Conservation (phyloP, 2,797 vertebrate species). For the Clarias fuscus region DNA sequence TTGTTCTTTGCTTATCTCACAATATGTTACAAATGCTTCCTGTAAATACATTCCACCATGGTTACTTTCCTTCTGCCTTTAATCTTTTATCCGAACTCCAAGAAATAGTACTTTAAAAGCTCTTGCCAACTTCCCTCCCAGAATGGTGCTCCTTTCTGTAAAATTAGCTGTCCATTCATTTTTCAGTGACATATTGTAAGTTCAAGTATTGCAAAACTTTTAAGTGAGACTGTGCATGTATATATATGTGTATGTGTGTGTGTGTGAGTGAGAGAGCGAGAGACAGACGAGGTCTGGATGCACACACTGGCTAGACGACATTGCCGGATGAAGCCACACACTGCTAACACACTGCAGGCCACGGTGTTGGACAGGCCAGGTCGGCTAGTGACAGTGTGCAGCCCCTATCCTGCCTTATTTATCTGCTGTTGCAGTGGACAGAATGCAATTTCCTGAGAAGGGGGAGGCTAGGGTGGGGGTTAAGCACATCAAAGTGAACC, state of each 20-base stretch:
- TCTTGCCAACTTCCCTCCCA: slow-evolving; percentile 12
- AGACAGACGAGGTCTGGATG: not conserved
- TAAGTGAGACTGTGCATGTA: slow-evolving; percentile 17
- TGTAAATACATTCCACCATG: slow-evolving; percentile 20
- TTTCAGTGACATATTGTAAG: not conserved
- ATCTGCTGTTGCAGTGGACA: slow-evolving; percentile 75
- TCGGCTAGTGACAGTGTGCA: slow-evolving; percentile 70
- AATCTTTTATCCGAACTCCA: not conserved
- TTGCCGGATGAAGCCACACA: slow-evolving; percentile 63
- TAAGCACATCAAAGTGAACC: slow-evolving; percentile 77
- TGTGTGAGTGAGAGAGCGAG: not conserved
- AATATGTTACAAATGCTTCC: slow-evolving; percentile 39
- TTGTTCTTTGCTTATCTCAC: slow-evolving; percentile 60
- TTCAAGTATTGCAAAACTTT: slow-evolving; percentile 32
- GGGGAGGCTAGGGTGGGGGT: slow-evolving; percentile 68
- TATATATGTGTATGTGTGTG: slow-evolving; percentile 34
- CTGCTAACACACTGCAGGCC: slow-evolving; percentile 72
- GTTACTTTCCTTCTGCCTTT: slow-evolving; percentile 16
- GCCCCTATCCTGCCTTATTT: slow-evolving; percentile 76
- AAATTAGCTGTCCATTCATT: slow-evolving; percentile 17
- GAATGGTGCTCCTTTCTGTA: not conserved
- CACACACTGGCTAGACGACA: slow-evolving; percentile 45
- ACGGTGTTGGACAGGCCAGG: slow-evolving; percentile 72
- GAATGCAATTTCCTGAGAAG: slow-evolving; percentile 79
- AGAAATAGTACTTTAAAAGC: not conserved